Percentiles rank a stretch among this genome's conserved stretches.
phyloP scores from a whole-genome alignment of 2,888 invertebrate genomes.

The Diogma glabrata region DNA sequence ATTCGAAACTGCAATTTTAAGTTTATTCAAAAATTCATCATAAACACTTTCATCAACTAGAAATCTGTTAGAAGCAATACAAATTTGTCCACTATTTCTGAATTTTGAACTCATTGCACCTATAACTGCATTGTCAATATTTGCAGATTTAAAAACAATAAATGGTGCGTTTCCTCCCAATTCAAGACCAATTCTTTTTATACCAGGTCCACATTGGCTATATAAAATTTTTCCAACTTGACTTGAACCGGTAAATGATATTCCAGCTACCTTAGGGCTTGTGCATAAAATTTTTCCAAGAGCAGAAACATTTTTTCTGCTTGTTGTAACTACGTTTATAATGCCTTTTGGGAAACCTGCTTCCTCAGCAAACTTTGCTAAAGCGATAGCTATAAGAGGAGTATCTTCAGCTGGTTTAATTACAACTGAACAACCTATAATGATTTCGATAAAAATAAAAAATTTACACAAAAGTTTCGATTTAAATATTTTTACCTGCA shows the following conservation, averaged over 20 bases:
- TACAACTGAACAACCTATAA: slow-evolving; percentile 81
- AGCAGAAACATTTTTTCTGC: slow-evolving; percentile 57
- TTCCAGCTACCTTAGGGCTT: slow-evolving; percentile 67
- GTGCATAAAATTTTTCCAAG: slow-evolving; percentile 81
- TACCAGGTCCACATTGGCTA: slow-evolving; percentile 68
- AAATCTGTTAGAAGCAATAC: slow-evolving; percentile 88
- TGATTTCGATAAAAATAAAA: not conserved
- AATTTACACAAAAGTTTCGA: not conserved
- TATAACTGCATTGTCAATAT: slow-evolving; percentile 71
- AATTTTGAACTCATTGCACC: slow-evolving; percentile 90
- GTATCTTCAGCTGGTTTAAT: slow-evolving; percentile 95
- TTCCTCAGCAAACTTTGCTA: slow-evolving; percentile 71
- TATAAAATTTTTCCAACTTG: slow-evolving; percentile 81
- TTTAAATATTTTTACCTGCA: slow-evolving; percentile 39
- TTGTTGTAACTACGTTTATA: slow-evolving; percentile 79
- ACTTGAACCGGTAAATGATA: slow-evolving; percentile 95
- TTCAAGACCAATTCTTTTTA: slow-evolving; percentile 85
- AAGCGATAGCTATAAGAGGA: slow-evolving; percentile 81
- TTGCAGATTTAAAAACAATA: slow-evolving; percentile 87
- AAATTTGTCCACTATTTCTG: slow-evolving; percentile 93
- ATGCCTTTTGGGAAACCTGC: slow-evolving; percentile 91
- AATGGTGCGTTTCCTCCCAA: slow-evolving; percentile 98
- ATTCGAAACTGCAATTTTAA: slow-evolving; percentile 53
- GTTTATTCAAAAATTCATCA: slow-evolving; percentile 63
- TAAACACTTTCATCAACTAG: slow-evolving; percentile 68